Evolutionary conservation across 2,888 invertebrate species (phyloP), one percentile per base, ranked within the genome.

Genomic region (Clistopyga incitator): DNA sequence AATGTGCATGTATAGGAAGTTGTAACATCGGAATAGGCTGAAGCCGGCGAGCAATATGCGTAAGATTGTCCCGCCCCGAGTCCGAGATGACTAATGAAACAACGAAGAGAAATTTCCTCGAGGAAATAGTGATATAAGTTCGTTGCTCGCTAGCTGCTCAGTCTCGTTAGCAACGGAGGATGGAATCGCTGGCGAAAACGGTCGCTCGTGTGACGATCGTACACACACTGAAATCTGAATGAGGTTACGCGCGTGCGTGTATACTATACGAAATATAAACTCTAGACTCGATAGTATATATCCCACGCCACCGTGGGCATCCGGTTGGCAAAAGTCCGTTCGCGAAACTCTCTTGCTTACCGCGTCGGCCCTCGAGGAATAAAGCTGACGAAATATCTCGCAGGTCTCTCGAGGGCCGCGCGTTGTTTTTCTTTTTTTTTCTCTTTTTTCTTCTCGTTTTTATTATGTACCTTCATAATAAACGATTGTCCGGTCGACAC

Each of bases 341-440:
- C 23, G 72, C 59, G 78, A 82, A 82, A 74, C 29, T 67, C 54
- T 23, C 45, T 61, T 23, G 68, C 70, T 75, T 68, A 38, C 18
- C 42, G 42, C 52, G 59, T n/a, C 76, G 76, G 71, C 38, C 45
- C 59, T 78, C n/a, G 72, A 61, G 67, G 68, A 61, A 74, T 68
- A 68, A 74, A 68, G 67, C 78, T 78, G 72, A 82, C 72, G 82
- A 82, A 82, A 78, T 68, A 78, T 78, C 38, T 52, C 67, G 71
- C 29, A 18, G 56, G 64, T 65, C 38, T 65, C 64, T 56, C 65
- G 13, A 42, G 34, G 56, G 47, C 29, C 42, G 20, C 29, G 15
- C 68, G 64, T 56, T 23, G 50, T 64, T 65, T 77, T 61, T 25
- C 25, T 11, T 23, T 54, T 23, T 54, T 23, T 23, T 6, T 13